Base-by-base conservation (phyloP, 2,113 vertebrate species). In the Sinocyclocheilus maitianheensis region DNA sequence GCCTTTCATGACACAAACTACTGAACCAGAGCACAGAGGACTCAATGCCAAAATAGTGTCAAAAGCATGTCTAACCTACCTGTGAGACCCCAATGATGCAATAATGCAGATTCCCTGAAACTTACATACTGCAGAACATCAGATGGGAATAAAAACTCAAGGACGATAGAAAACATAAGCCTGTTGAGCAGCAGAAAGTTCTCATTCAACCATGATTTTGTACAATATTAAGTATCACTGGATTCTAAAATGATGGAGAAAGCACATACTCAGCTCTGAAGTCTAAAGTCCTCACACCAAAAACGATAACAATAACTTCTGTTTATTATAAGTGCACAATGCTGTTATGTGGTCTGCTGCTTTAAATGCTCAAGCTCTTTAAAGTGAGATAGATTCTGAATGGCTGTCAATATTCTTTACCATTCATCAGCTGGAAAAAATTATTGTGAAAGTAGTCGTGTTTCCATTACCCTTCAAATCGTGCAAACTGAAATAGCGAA, bases 31-130 rank as follows among this genome's bases (percentile, higher is more conserved):
- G 11, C 75, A 78, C 6, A 69, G 11, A 26, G 34, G 24, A 48
- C 24, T 58, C 37, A 48, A 77, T 62, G 53, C 18, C 67, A 86
- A 69, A 58, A 37, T 48, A 9, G 20, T 86, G 78, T 81, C 77
- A 75, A 46, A 81, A n/a, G 7, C n/a, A 37, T 81, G 26, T 53
- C 24, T 69, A 26, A 82, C 65, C 51, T 67, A 24, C 22, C 63
- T 71, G 34, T 60, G 13, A 75, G 48, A 81, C 62, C 37, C 43
- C 53, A 30, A 14, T 84, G 81, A 84, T 87, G 81, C 75, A 84
- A 79, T 40, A 51, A 77, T 58, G 78, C 62, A 65, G 48, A 55
- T 69, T 69, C 14, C 43, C 26, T 71, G 81, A 26, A 82, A 51
- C 11, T 34, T 69, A 18, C 48, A 30, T n/a, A 20, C 48, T 75